Evolutionary conservation across 2,113 vertebrate species (phyloP), one percentile per base, ranked within the genome.

Genomic region (Bostrychus sinensis): DNA sequence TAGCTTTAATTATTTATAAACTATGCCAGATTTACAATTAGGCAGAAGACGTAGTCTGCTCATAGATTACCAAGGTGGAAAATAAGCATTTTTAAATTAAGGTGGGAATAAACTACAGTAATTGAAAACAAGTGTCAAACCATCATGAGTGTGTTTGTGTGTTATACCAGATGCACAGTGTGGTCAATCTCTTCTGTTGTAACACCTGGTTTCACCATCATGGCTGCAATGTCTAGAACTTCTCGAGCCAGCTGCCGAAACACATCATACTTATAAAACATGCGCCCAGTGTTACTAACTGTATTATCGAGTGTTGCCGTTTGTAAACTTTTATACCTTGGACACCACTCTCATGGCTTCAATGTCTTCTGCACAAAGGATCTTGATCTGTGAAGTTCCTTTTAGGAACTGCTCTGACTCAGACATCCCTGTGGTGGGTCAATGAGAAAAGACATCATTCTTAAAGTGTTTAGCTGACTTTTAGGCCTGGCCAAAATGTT

Each of bases 151-250:
- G 42, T 8, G 8, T 10, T 34, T 34, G 22, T 60, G 22, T 32
- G 16, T 8, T 3, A 0, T 93, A 98, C 97, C 94, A 98, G 90
- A 87, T 99, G 97, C 34, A 99, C 97, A 50, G 97, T 93, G 2
- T 98, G 95, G 84, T 99, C 97, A 34, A 99, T 98, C 89, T 98
- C 97, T 87, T 98, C 97, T 60, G 97, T 99, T 62, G 97, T 98
- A 46, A 96, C 87, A 20, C 96, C 97, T 14, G 94, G 81, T 82
- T 97, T 96, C 71, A 99, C 94, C 96, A 99, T 96, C 88, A 94
- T 77, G 37, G 96, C 94, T 61, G 97, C 95, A 37, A 99, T 94
- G 78, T 97, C 97, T 77, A 99, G 75, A 13, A 99, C 97, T 91
- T 99, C 97, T 81, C 96, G 89, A 42, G 96, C 97, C 86, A 99